phyloP scores from a whole-genome alignment of 1,140 invertebrate genomes.

The Atta colombica region DNA sequence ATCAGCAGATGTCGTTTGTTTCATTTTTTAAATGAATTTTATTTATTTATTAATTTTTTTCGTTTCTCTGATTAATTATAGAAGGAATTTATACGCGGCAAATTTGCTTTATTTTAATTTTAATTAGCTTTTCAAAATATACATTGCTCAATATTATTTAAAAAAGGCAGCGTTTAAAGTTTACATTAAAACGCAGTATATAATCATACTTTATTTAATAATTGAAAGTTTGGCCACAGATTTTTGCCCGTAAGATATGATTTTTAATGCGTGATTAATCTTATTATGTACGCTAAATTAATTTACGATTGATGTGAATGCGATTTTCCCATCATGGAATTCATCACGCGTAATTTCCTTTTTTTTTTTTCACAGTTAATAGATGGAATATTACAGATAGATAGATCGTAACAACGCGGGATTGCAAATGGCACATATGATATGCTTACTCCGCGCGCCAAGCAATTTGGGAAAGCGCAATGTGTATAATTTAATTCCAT shows the following conservation, averaged over 20 bases:
- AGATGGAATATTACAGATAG: conserved; percentile 37
- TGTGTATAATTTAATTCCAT: conserved; percentile 64
- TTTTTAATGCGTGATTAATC: background rate
- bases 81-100: background rate
- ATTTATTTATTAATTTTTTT: background rate
- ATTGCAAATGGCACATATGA: conserved; percentile 39
- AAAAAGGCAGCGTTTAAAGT: background rate
- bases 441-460: conserved; percentile 12
- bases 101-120: background rate
- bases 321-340: background rate
- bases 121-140: background rate
- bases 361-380: conserved; percentile 46
- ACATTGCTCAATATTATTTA: background rate
- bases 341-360: conserved; percentile 10
- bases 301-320: background rate
- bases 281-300: background rate
- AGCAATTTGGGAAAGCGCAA: conserved; percentile 62
- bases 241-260: background rate
- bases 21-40: background rate
- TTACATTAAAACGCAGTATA: no score
- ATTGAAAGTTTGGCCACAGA: background rate
- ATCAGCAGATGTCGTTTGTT: background rate
- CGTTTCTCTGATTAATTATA: background rate
- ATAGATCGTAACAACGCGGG: conserved; percentile 34
- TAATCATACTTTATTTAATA: background rate